These are phyloP conservation scores for Crambe crambe DNA, from an alignment of 37 sponge, comb jelly and placozoan genomes.

Conservation along the genomic window DNA sequence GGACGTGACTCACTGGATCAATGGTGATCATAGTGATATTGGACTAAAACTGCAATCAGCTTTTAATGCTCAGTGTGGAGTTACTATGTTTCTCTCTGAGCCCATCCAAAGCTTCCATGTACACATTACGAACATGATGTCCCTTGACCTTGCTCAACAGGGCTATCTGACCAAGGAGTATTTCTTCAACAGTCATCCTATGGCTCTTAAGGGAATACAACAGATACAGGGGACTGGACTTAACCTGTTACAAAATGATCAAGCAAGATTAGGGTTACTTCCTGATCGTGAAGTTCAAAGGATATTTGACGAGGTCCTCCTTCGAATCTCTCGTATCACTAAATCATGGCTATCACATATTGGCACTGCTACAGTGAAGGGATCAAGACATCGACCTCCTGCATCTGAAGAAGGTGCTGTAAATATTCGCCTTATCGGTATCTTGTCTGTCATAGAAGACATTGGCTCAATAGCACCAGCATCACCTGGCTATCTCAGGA, in stretches of 20 bases:
- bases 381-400: constrained; percentile 5
- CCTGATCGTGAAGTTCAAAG: not conserved
- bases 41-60: too few species aligned
- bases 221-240: constrained; percentile 5
- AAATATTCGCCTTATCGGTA: not conserved
- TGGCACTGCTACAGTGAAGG: not conserved
- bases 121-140: too few species aligned
- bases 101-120: too few species aligned
- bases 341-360: constrained; percentile 4
- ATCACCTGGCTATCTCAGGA: too few species aligned
- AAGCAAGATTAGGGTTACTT: not conserved
- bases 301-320: not conserved
- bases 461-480: too few species aligned
- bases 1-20: too few species aligned
- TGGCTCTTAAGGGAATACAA: constrained; percentile 3
- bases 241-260: not conserved
- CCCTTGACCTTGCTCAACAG: too few species aligned
- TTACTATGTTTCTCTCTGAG: too few species aligned
- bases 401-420: constrained; percentile 1
- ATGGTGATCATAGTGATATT: too few species aligned
- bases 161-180: too few species aligned
- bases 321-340: constrained; percentile 1
- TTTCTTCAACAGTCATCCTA: constrained; percentile 6
- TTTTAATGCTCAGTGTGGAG: too few species aligned
- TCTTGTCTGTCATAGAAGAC: too few species aligned